Conservation (phyloP, 2,797 vertebrate genomes). For the Myripristis jacobus region DNA sequence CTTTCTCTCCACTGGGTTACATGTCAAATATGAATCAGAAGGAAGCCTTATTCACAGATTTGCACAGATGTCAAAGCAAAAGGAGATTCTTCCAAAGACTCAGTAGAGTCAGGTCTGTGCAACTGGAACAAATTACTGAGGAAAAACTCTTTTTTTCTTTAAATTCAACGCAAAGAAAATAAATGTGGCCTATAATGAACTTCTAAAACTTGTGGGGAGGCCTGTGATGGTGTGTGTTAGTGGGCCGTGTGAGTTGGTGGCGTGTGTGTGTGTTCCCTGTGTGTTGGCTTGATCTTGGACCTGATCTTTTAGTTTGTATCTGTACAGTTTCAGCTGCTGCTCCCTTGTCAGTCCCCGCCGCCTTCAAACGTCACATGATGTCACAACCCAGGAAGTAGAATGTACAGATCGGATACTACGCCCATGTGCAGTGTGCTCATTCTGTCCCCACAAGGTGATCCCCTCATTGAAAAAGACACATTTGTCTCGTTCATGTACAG, state of each 20-base stretch:
- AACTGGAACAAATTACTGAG: constrained; percentile 48
- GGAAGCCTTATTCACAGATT: constrained; percentile 73
- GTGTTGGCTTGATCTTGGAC: constrained; percentile 61
- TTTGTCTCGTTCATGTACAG: constrained; percentile 59
- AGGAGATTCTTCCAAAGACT: constrained; percentile 51
- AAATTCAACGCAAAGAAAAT: constrained; percentile 55
- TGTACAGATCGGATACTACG: constrained; percentile 43
- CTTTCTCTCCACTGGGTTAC: constrained; percentile 36
- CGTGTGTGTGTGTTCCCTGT: constrained; percentile 33
- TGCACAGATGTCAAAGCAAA: constrained; percentile 62
- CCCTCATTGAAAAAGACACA: constrained; percentile 7
- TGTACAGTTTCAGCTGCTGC: constrained; percentile 67
- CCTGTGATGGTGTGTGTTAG: constrained; percentile 37
- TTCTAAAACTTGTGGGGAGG: constrained; percentile 26
- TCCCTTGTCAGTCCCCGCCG: constrained; percentile 15
- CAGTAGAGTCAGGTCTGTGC: constrained; percentile 42
- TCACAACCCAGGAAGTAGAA: constrained; percentile 54
- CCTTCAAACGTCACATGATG: constrained; percentile 40
- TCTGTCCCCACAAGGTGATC: constrained; percentile 12
- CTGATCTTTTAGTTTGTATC: constrained; percentile 62
- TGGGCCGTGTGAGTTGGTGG: constrained; percentile 48
- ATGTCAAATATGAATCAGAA: constrained; percentile 56
- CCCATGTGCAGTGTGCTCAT: constrained; percentile 20
- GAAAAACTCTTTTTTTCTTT: constrained; percentile 12
- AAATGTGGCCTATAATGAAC: constrained; percentile 34